Percentiles rank a stretch among this genome's conserved stretches.
Evolutionary conservation across 1,140 invertebrate genomes (phyloP).

Genomic region (Adelges cooleyi): DNA sequence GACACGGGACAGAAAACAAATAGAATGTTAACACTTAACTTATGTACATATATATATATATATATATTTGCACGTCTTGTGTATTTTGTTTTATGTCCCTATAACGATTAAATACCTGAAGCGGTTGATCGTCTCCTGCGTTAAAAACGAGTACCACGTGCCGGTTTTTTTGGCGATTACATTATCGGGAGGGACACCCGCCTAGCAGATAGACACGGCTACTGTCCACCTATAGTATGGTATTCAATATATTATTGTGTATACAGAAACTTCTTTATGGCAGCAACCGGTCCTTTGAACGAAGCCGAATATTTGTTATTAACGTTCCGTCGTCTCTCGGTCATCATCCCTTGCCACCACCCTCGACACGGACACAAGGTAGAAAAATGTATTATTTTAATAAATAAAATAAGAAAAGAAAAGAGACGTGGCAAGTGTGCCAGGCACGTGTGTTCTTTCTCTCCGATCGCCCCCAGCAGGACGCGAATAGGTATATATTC

Average conservation of each 20-base stretch:
- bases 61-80: no score
- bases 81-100: no score
- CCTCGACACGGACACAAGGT: background rate
- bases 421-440: conserved; percentile 12
- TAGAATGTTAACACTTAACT: no score
- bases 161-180: background rate
- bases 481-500: background rate
- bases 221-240: background rate
- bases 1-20: no score
- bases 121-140: no score
- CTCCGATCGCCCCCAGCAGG: conserved; percentile 8
- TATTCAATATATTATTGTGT: no score
- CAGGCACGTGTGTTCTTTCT: conserved; percentile 21
- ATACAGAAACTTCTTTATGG: background rate
- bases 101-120: no score
- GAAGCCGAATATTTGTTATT: conserved; percentile 13
- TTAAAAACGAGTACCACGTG: background rate
- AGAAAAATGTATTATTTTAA: conserved; percentile 22
- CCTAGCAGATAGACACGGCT: background rate
- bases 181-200: background rate
- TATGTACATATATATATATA: no score
- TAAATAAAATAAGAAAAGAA: background rate
- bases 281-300: background rate
- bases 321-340: background rate
- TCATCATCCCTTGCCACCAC: background rate